phyloP scores from a whole-genome alignment of 2,113 vertebrate genomes.

The Rhinolophus sinicus region DNA sequence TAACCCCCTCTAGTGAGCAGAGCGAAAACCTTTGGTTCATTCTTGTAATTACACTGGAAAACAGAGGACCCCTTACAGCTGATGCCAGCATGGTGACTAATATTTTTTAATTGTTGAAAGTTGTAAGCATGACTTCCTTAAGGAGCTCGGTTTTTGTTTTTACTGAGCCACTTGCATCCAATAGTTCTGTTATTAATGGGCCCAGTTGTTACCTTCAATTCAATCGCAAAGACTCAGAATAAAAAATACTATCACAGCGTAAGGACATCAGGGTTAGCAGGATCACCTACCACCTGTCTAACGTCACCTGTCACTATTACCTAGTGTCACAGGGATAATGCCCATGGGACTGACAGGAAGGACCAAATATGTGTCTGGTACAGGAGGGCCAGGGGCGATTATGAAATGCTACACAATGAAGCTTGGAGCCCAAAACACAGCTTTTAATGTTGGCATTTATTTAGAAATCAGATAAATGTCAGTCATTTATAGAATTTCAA shows the following conservation, averaged over 20 bases:
- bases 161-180: not conserved
- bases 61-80: not conserved
- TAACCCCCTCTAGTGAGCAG: conserved; percentile 73
- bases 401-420: not conserved
- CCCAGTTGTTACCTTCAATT: not conserved
- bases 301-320: not conserved
- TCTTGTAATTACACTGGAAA: not conserved
- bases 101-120: conserved; percentile 28
- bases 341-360: not conserved
- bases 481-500: not conserved
- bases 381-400: not conserved
- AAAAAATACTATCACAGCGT: not conserved
- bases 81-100: not conserved
- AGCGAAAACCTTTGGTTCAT: not conserved
- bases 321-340: not conserved
- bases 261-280: not conserved
- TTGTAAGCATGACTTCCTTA: not conserved
- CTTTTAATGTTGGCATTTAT: not conserved
- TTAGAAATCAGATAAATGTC: not conserved
- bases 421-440: not conserved
- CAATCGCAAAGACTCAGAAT: not conserved
- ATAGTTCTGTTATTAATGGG: not conserved
- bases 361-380: not conserved
- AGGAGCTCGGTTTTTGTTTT: not conserved
- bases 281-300: not conserved